Evolutionary conservation across 2,888 invertebrate species (phyloP).

Genomic region (Nemoura dubitans): DNA sequence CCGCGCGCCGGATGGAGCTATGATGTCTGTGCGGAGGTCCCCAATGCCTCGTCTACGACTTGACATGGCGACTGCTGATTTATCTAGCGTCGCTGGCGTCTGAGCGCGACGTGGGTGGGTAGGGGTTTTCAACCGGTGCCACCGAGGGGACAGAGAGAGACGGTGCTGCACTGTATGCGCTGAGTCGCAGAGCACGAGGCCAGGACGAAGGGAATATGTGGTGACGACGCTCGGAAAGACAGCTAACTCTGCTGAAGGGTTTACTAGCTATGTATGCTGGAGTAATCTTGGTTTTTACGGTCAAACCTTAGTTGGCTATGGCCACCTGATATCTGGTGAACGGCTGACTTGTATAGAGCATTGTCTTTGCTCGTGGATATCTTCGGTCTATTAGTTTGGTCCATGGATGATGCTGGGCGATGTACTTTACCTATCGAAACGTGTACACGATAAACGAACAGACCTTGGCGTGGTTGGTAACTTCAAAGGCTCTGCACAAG

Average conservation of each 20-base stretch:
- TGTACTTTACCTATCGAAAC: slow-evolving; percentile 2
- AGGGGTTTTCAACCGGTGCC: slow-evolving; percentile 8
- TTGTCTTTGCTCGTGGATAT: slow-evolving; percentile 31
- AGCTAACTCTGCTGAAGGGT: neutral
- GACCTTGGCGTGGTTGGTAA: neutral
- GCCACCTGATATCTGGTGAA: neutral
- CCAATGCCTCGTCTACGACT: slow-evolving; percentile 18
- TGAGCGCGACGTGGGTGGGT: slow-evolving; percentile 10
- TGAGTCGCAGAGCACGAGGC: neutral
- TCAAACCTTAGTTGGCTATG: neutral
- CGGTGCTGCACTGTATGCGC: neutral
- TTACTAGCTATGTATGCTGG: slow-evolving; percentile 15
- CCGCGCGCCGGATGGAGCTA: neutral
- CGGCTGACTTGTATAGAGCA: neutral
- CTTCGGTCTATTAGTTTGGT: slow-evolving; percentile 24
- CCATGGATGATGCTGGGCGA: neutral
- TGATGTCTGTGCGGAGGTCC: slow-evolving; percentile 35
- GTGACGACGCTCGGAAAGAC: slow-evolving; percentile 34
- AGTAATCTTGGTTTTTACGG: neutral
- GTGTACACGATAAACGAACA: neutral
- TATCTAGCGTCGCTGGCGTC: slow-evolving; percentile 37
- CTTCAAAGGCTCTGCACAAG: neutral
- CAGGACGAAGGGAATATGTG: neutral
- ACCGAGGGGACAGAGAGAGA: neutral
- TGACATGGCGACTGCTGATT: slow-evolving; percentile 37